Evolutionary conservation across 2,797 vertebrate species (phyloP).

Genomic region (Austrolebias charrua): DNA sequence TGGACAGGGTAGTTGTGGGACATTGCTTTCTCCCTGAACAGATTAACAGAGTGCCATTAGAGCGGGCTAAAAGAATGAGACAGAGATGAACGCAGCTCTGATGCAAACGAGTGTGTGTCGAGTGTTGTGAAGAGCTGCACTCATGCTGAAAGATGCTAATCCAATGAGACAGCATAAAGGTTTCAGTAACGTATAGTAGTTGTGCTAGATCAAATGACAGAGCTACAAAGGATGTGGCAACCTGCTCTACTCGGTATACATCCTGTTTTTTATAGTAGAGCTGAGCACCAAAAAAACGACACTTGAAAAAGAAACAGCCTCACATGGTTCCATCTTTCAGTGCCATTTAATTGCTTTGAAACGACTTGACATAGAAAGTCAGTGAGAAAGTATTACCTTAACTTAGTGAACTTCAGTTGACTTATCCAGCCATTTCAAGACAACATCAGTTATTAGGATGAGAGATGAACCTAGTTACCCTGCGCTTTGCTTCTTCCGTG

Average conservation of each 20-base stretch:
- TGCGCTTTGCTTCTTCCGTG: slow-evolving; percentile 41
- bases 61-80: slow-evolving; percentile 71
- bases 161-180: slow-evolving; percentile 53
- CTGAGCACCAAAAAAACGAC: slow-evolving; percentile 2
- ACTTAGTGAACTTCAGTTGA: slow-evolving; percentile 36
- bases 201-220: slow-evolving; percentile 53
- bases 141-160: slow-evolving; percentile 57
- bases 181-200: slow-evolving; percentile 48
- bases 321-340: slow-evolving; percentile 5
- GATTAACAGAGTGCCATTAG: slow-evolving; percentile 69
- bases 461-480: slow-evolving; percentile 34
- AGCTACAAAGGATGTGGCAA: slow-evolving; percentile 32
- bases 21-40: slow-evolving; percentile 54
- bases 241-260: not conserved
- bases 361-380: slow-evolving; percentile 7
- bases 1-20: slow-evolving; percentile 47
- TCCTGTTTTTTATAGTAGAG: not conserved
- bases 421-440: slow-evolving; percentile 35
- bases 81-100: slow-evolving; percentile 62
- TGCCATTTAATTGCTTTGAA: not conserved
- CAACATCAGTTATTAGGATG: slow-evolving; percentile 8
- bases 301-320: not conserved
- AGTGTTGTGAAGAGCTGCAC: slow-evolving; percentile 50
- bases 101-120: slow-evolving; percentile 66
- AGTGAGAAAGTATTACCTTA: slow-evolving; percentile 58